A percentile compares a stretch with the other conserved stretches of the same genome.
These are phyloP conservation scores for Malaclemys terrapin DNA, from an alignment of 2,113 vertebrate genomes.

Conservation along the genomic window DNA sequence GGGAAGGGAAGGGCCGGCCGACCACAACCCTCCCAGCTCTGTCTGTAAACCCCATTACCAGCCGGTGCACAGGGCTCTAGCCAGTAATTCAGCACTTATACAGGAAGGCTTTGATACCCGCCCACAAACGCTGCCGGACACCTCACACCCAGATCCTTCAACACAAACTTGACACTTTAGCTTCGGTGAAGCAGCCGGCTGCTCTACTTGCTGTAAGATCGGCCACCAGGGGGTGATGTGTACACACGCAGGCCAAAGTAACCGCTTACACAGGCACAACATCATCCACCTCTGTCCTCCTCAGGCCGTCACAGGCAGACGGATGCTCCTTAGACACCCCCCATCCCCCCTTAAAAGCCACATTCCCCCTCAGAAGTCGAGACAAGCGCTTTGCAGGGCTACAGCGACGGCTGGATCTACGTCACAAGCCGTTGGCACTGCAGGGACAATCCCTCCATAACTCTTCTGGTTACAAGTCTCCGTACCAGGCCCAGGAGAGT, in stretches of 20 bases:
- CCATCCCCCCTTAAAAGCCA: not conserved
- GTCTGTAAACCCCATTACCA: not conserved
- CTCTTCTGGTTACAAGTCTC: not conserved
- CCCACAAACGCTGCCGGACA: not conserved
- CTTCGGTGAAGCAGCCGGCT: not conserved
- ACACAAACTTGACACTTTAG: not conserved
- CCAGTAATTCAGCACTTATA: not conserved
- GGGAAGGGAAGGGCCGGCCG: too few species aligned
- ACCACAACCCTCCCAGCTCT: not conserved
- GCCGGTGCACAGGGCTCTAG: too few species aligned
- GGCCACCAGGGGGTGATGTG: not conserved
- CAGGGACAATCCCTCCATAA: not conserved
- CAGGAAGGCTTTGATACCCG: not conserved
- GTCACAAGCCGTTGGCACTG: too few species aligned
- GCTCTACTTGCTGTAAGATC: not conserved
- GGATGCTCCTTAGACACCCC: too few species aligned
- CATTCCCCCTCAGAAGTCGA: not conserved
- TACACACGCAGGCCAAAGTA: not conserved
- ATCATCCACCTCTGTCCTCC: not conserved
- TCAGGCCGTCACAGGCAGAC: not conserved
- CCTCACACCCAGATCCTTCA: not conserved
- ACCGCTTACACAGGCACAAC: rapidly evolving
- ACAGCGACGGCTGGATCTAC: too few species aligned
- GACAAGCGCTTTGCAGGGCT: not conserved
- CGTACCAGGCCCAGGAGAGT: not conserved